Evolutionary conservation across 2,888 invertebrate genomes (phyloP), one percentile per base, ranked within the genome.

Genomic region (Thecophora atra): DNA sequence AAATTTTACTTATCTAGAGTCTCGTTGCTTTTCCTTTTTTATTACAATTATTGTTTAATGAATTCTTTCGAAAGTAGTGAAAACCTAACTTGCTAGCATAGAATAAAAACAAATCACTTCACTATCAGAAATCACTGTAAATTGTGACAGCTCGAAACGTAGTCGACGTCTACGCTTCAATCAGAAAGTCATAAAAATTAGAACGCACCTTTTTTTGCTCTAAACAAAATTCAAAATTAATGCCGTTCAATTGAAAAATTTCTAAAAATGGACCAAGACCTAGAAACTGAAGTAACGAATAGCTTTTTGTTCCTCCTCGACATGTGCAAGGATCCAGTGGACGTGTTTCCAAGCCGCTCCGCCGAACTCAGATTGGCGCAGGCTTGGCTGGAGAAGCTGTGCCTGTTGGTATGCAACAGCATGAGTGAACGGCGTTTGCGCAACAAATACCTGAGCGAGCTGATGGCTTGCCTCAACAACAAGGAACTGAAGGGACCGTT

Each of bases 361-460:
- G 3, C n/a, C 0, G 80, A 84, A 24, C 75, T 75, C 51, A 54
- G 70, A 1, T 51, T 77, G 28, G 78, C 81, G 0, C 64, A 72
- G 42, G 15, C 72, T 19, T 83, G 83, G 85, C 70, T 81, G n/a
- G 75, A 80, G 1, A 81, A 80, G 73, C 63, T 85, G 42, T 75
- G 74, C 17, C 72, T 76, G 13, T 79, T 80, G 74, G 69, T 76
- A 13, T 80, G 80, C 28, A 71, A 75, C 1, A 75, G 78, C 7
- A 13, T 82, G 0, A 17, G 74, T 3, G 81, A 81, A 13, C 73
- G 80, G 71, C 81, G 83, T n/a, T 3, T 81, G 56, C 79, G 81
- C 0, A 83, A 84, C 63, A 68, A 74, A 0, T 83, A 83, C 60
- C 78, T 85, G 73, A 81, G 82, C 42, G 77, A 81, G 52, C 73